Base-by-base conservation (phyloP, 2,888 invertebrate species). In the Cosmia pyralina region DNA sequence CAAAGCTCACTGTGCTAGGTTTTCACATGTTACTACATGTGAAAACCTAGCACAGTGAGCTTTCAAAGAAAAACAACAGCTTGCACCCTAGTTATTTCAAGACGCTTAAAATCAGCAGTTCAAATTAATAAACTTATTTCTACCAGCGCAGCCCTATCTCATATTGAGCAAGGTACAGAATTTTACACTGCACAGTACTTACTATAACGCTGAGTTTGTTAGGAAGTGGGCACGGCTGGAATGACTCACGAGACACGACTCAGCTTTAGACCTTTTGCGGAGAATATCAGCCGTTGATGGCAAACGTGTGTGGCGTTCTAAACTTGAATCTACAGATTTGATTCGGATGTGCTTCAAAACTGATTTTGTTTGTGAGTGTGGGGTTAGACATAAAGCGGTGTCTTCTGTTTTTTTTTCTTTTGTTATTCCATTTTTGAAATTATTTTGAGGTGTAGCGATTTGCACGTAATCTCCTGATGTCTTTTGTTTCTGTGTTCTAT, bases 71-170 rank as follows among this genome's bases (percentile, higher is more conserved):
- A 48, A 50, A 22, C 2, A 8, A 48, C 17, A 2, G 13, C 63
- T 22, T 15, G n/a, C 17, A n/a, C 4, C 0, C 1, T 11, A 58
- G 8, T 41, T n/a, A 58, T 74, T 65, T 22, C 7, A 48, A 22
- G n/a, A 48, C 8, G 17, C 0, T 46, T 15, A 48, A 52, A 63
- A 55, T 13, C 53, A 28, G 17, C n/a, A 8, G 41, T 38, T 15
- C 8, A 28, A 48, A 58, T 57, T 5, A 70, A 17, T 34, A 74
- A 66, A 15, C 8, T 13, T 19, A 11, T 11, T 63, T 58, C 11
- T 65, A 60, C 41, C 76, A 88, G n/a, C 88, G 34, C 76, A 88
- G n/a, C 88, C 88, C 87, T 89, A 70, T 44, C 8, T 69, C 15
- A 64, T 69, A 75, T 34, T 41, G 46, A 71, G 11, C 34, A 58